Evolutionary conservation across 2,113 vertebrate species (phyloP).

Genomic region (Speoplatyrhinus poulsoni): DNA sequence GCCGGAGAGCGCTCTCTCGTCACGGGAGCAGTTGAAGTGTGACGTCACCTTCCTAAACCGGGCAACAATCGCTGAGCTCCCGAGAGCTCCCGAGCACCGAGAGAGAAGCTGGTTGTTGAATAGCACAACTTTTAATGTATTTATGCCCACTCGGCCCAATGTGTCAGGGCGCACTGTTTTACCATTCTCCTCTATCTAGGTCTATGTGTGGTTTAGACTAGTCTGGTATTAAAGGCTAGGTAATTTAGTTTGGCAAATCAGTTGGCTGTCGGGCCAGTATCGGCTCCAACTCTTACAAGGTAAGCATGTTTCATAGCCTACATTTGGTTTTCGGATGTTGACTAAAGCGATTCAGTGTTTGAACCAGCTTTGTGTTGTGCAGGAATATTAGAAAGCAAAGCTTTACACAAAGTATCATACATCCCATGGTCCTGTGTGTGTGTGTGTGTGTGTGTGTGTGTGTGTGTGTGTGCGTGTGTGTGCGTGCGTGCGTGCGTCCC

Average conservation of each 20-base stretch:
- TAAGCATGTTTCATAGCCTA: conserved; percentile 52
- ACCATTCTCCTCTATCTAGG: conserved; percentile 19
- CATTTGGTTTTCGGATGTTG: not conserved
- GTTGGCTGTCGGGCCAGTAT: conserved; percentile 30
- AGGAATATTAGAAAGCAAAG: too few species aligned
- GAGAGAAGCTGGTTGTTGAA: conserved; percentile 38
- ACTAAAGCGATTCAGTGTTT: not conserved
- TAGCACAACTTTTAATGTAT: conserved; percentile 62
- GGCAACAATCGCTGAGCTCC: conserved; percentile 58
- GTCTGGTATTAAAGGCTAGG: conserved; percentile 18
- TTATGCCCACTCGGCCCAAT: conserved; percentile 34
- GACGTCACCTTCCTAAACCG: conserved; percentile 74
- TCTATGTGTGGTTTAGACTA: conserved; percentile 23
- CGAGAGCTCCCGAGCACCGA: conserved; percentile 25
- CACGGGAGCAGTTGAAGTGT: conserved; percentile 55
- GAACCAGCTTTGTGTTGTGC: too few species aligned
- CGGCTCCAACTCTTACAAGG: conserved; percentile 50
- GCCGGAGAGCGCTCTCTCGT: conserved; percentile 35
- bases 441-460: conserved; percentile 3
- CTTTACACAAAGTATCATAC: too few species aligned
- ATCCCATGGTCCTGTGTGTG: not conserved
- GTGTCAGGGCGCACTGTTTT: conserved; percentile 17
- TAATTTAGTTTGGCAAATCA: conserved; percentile 27
- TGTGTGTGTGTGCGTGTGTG: not conserved
- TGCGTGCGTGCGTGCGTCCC: not conserved